Conservation (phyloP, 1,140 invertebrate genomes). For the Bombus pyrosoma region DNA sequence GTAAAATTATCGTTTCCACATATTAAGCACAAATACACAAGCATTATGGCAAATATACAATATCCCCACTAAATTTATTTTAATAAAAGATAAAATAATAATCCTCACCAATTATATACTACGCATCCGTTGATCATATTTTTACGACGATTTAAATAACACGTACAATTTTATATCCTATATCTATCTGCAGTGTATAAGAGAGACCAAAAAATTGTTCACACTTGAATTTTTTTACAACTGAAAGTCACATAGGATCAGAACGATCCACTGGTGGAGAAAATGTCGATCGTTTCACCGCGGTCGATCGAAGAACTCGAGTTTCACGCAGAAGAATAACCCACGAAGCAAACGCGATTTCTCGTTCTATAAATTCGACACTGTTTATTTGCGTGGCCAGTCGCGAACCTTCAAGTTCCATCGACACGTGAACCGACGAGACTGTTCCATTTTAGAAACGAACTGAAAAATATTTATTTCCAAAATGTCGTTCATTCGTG, state of each 20-base stretch:
- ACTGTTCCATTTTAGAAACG: neutral
- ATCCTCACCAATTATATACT: neutral
- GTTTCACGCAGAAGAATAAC: slow-evolving; percentile 31
- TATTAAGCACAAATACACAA: neutral
- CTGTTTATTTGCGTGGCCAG: slow-evolving; percentile 63
- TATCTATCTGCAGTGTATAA: no score
- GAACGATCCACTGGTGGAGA: neutral
- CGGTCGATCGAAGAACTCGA: slow-evolving; percentile 14
- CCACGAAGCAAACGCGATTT: slow-evolving; percentile 23
- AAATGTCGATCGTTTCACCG: slow-evolving; percentile 12
- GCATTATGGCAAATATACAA: neutral
- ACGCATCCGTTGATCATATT: neutral
- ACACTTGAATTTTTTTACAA: neutral
- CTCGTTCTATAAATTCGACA: slow-evolving; percentile 64
- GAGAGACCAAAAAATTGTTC: no score
- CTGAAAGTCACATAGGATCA: neutral
- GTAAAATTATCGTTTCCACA: neutral
- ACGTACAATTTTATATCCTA: neutral
- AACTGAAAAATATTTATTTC: slow-evolving; percentile 8
- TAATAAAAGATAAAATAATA: neutral
- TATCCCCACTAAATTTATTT: neutral
- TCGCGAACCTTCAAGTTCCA: slow-evolving; percentile 29
- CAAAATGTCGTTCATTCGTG: neutral
- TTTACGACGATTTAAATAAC: no score
- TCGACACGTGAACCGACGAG: neutral